phyloP scores from a whole-genome alignment of 2,113 vertebrate species.

The Seriola aureovittata region DNA sequence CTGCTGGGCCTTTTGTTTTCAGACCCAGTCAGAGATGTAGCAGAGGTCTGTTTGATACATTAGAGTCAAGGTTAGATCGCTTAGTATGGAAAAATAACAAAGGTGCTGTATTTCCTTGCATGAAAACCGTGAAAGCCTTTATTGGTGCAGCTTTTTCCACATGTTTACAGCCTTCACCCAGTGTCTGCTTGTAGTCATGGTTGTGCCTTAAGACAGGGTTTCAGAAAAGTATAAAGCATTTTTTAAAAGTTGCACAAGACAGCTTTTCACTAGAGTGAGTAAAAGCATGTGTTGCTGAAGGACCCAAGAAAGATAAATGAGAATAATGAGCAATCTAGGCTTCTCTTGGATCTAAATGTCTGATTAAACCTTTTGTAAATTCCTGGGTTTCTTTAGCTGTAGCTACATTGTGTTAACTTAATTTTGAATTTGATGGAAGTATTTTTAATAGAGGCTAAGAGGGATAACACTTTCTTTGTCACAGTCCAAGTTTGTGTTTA shows the following conservation, averaged over 20 bases:
- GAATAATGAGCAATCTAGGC: background rate
- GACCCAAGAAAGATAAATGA: background rate
- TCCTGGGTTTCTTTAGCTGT: too few relatives aligned
- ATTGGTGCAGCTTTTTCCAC: constrained; percentile 11
- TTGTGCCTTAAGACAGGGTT: background rate
- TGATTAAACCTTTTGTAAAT: too few relatives aligned
- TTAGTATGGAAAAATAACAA: constrained; percentile 30
- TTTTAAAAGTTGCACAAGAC: background rate
- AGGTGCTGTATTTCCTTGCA: background rate
- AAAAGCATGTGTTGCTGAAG: background rate
- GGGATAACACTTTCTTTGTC: background rate
- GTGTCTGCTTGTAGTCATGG: background rate
- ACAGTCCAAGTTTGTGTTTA: too few relatives aligned
- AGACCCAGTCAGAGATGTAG: constrained; percentile 9
- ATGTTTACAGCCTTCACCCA: constrained; percentile 13
- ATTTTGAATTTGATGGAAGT: background rate
- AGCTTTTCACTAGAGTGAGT: background rate
- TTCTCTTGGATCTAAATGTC: background rate
- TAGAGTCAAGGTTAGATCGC: constrained; percentile 51
- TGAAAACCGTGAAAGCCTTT: constrained; percentile 14
- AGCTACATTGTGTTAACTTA: background rate
- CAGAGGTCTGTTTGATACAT: constrained; percentile 34
- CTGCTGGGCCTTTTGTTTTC: constrained; percentile 40
- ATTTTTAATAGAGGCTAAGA: background rate
- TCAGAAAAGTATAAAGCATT: background rate